Evolutionary conservation across 37 sponge, comb jelly and placozoan genomes (phyloP), one percentile per base, ranked within the genome.

Genomic region (Mnemiopsis leidyi): DNA sequence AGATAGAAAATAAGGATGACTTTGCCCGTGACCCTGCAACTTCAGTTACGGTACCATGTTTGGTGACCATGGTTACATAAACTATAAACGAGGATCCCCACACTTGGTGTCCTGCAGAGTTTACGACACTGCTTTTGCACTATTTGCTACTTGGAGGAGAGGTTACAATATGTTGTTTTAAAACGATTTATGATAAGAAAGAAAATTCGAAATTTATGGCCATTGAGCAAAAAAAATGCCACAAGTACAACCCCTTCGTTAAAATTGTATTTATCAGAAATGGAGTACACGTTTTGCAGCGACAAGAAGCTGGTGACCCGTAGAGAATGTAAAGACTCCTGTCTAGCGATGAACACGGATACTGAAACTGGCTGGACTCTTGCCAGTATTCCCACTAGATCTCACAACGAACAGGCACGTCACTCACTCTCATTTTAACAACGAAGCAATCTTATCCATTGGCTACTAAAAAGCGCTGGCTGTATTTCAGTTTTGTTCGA

Each of bases 361-460:
- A 25, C 23, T 7, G 48, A 16, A 25, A 23, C 25, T 23, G 90
- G 90, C 2, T 85, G 90, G 90, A 85, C 90, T 37, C 90, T 85
- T 39, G 90, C 90, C 1, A 28, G 23, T 21, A 85, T 85, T 3
- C 90, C 90, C 1, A 40, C 61, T 5, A 35, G 33, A 13, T 40
- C 38, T 23, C 90, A 85, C 90, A 85, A 85, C 48, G 21, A 40
- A 18, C 7, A 69, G 73, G 73, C n/a, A n/a, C n/a, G n/a, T n/a
- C n/a, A n/a, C n/a, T n/a, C n/a, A n/a, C n/a, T n/a, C n/a, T n/a
- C n/a, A n/a, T n/a, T n/a, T n/a, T n/a, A n/a, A n/a, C n/a, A n/a
- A n/a, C n/a, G n/a, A n/a, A n/a, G n/a, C n/a, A n/a, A n/a, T n/a
- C n/a, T n/a, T n/a, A n/a, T n/a, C n/a, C n/a, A n/a, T n/a, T n/a